Conservation (phyloP, 2,888 invertebrate genomes). For the Diaphora mendica region DNA sequence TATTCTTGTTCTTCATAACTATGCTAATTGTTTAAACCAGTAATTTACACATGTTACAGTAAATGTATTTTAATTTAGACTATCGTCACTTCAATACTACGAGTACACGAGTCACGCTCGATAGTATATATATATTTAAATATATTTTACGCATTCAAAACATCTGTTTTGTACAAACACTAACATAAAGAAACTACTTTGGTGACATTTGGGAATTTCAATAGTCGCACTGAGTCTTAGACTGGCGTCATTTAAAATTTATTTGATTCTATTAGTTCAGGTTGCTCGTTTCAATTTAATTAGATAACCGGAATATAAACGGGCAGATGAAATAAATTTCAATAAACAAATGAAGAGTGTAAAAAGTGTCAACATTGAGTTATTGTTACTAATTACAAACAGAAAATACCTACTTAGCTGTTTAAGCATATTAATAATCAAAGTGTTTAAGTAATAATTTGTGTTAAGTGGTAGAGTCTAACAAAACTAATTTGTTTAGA, state of each 20-base stretch:
- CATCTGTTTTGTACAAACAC: slow-evolving; percentile 4
- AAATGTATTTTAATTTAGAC: background rate
- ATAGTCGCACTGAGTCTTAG: background rate
- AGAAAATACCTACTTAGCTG: background rate
- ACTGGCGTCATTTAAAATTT: background rate
- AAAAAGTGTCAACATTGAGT: background rate
- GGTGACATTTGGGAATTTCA: background rate
- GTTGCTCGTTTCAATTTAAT: background rate
- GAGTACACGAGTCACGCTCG: background rate
- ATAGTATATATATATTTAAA: background rate
- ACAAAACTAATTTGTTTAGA: background rate
- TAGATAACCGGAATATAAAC: background rate
- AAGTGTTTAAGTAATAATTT: background rate
- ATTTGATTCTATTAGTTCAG: background rate
- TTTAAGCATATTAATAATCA: too few relatives aligned
- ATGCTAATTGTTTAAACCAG: background rate
- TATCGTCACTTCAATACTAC: background rate
- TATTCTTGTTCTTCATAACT: background rate
- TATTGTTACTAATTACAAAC: background rate
- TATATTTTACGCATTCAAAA: background rate
- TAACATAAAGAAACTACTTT: slow-evolving; percentile 2
- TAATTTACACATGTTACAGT: background rate
- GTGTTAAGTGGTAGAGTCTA: background rate
- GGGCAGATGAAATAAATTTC: background rate
- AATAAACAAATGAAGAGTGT: background rate